Evolutionary conservation across 1,140 invertebrate species (phyloP).

Genomic region (Neuroterus valhalla): DNA sequence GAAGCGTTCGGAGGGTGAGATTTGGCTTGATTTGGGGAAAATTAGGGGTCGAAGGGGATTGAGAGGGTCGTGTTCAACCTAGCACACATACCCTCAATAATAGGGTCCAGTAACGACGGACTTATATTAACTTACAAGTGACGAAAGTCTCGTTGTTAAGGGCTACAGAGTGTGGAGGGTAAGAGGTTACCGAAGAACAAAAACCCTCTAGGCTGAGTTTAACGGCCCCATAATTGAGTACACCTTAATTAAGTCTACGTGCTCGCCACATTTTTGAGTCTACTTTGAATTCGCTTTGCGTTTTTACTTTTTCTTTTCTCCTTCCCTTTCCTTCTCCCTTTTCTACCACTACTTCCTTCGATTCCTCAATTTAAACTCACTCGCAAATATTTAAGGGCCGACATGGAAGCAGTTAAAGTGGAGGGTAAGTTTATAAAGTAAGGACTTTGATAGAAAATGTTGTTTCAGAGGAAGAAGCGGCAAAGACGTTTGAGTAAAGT

Average conservation of each 20-base stretch:
- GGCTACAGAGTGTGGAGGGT: slow-evolving; percentile 43
- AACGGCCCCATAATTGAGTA: slow-evolving; percentile 50
- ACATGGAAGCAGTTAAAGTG: not conserved
- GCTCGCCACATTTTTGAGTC: slow-evolving; percentile 43
- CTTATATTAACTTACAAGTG: slow-evolving; percentile 45
- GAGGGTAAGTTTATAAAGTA: not conserved
- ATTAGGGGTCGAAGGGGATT: slow-evolving; percentile 1
- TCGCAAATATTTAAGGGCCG: slow-evolving; percentile 5
- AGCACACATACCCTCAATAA: slow-evolving; percentile 28
- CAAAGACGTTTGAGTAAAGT: not conserved
- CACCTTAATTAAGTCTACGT: slow-evolving; percentile 47
- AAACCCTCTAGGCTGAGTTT: not conserved
- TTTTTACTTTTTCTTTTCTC: slow-evolving; percentile 33
- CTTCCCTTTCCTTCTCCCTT: not conserved
- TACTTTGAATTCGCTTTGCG: slow-evolving; percentile 41
- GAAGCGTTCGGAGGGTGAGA: not conserved
- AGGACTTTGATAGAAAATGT: not conserved
- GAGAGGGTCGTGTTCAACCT: slow-evolving; percentile 38
- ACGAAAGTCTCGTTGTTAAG: slow-evolving; percentile 40
- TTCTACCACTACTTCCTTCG: slow-evolving; percentile 6
- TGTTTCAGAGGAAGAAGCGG: not conserved
- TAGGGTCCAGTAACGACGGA: slow-evolving; percentile 46
- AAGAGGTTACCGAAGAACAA: not conserved
- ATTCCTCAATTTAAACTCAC: slow-evolving; percentile 4
- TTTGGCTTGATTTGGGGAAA: slow-evolving; percentile 5